Percentiles rank a stretch among this genome's conserved stretches.
These are phyloP conservation scores for Uloborus diversus DNA, from an alignment of 1,140 invertebrate genomes.

Conservation along the genomic window DNA sequence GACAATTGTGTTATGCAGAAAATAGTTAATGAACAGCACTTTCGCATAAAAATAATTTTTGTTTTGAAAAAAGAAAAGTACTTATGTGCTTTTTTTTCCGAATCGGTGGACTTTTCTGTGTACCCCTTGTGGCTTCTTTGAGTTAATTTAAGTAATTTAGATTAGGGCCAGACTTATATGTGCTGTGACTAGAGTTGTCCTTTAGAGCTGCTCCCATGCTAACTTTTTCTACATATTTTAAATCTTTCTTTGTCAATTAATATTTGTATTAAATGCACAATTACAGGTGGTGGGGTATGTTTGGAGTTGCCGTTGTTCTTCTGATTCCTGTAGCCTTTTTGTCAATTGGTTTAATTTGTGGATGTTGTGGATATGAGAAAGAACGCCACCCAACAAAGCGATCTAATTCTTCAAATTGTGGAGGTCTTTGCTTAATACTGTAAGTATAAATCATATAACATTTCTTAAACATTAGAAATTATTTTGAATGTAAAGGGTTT, in stretches of 20 bases:
- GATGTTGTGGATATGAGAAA: conserved; percentile 45
- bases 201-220: too few relatives aligned
- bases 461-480: not conserved
- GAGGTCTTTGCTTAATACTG: conserved; percentile 34
- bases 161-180: too few relatives aligned
- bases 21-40: too few relatives aligned
- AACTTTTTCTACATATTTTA: not conserved
- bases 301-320: conserved; percentile 16
- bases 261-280: not conserved
- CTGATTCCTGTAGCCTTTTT: conserved; percentile 27
- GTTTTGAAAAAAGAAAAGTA: too few relatives aligned
- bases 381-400: conserved; percentile 42
- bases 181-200: too few relatives aligned
- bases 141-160: too few relatives aligned
- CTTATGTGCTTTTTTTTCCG: too few relatives aligned
- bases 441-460: conserved; percentile 6
- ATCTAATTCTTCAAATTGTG: conserved; percentile 34
- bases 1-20: too few relatives aligned
- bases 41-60: too few relatives aligned
- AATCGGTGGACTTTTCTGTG: too few relatives aligned
- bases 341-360: conserved; percentile 26
- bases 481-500: not conserved
- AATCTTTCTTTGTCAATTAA: not conserved
- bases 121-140: too few relatives aligned
- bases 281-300: conserved; percentile 26